Base-by-base conservation (phyloP, 92 coral and sea anemone species). In the Zoanthus sociatus region DNA sequence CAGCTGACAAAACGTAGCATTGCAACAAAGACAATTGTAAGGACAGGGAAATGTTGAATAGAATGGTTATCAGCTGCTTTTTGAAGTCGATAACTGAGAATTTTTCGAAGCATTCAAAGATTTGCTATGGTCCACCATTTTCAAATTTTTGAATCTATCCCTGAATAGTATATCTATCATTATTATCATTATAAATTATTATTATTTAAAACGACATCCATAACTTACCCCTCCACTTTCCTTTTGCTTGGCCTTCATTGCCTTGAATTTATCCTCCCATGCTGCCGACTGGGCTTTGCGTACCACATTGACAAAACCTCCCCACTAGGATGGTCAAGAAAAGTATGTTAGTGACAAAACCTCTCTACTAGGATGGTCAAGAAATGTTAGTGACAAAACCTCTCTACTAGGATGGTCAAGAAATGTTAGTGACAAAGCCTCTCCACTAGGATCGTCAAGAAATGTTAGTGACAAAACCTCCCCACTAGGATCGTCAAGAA, bases 231-330 rank as follows among this genome's bases (percentile, higher is more conserved):
- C 84, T 61, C 84, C 84, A 42, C 84, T 79, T 73, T 79, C 95
- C 84, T 95, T 92, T 83, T 97, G 94, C 87, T 97, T 97, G 83
- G 94, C 99, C 69, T 95, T 97, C 98, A 97, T 95, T 15, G 99
- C 99, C 83, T 91, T 92, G 86, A 97, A 97, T 69, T 97, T 97
- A 81, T 97, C 99, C 91, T 97, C 99, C 99, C 99, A 97, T 1
- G 98, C 95, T 9, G 99, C 98, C 11, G 98, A 93, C 74, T 97
- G 99, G 10, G 99, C 99, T 83, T 97, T 97, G 82, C 96, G 96
- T 72, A 97, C 99, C 17, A 97, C 98, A 84, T 95, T 95, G 32
- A 97, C 94, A 79, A 97, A 97, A 73, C 97, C 97, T 73, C 98
- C 95, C 83, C 94, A 91, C 92, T 94, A 83, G 48, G 68, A 48